These are phyloP conservation scores for Abramis brama DNA, from an alignment of 2,113 vertebrate species.

Conservation along the genomic window DNA sequence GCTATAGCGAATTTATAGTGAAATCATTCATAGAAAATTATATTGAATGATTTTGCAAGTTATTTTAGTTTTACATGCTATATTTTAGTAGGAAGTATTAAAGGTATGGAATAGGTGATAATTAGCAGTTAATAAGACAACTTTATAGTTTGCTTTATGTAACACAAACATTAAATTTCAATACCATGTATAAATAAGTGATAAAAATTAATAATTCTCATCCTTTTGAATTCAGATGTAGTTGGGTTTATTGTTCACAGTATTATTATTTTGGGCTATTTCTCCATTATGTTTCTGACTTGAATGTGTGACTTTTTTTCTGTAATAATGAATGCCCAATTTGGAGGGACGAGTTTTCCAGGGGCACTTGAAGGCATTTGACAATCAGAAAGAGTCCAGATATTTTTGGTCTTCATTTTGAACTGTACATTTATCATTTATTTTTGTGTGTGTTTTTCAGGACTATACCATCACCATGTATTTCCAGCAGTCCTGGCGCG, in stretches of 20 bases:
- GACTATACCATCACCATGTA: slow-evolving; percentile 97
- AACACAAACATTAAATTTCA: background rate
- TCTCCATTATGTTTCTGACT: background rate
- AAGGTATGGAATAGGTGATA: background rate
- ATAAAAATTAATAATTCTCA: background rate
- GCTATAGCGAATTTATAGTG: no score
- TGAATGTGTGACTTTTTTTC: background rate
- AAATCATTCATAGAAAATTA: no score
- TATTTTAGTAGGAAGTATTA: background rate
- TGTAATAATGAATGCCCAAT: background rate
- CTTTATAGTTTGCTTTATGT: background rate
- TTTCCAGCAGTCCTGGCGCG: slow-evolving; percentile 94
- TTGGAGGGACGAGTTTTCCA: background rate
- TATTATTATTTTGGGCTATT: background rate
- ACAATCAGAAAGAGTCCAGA: background rate
- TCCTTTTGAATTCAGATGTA: background rate
- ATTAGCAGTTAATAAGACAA: background rate
- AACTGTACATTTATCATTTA: background rate
- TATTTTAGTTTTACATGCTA: background rate
- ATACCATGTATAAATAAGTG: background rate
- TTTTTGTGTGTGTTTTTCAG: slow-evolving; percentile 65
- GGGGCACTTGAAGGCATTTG: background rate
- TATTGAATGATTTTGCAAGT: background rate
- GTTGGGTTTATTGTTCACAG: background rate
- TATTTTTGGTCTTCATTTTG: background rate